Base-by-base conservation (phyloP, 2,888 invertebrate genomes). In the Microctonus aethiopoides region DNA sequence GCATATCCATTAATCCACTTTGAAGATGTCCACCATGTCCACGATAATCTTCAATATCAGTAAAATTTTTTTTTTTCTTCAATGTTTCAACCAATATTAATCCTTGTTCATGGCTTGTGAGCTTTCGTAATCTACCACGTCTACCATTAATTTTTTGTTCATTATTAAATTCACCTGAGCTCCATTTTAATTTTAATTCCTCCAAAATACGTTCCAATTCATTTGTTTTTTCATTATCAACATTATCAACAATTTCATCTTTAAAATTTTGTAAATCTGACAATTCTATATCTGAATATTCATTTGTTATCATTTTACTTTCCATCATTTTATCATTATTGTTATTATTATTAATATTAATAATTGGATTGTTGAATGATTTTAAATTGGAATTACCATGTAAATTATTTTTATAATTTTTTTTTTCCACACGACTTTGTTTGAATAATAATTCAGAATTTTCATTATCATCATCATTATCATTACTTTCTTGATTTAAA, bases 1-100 rank as follows among this genome's bases (percentile, higher is more conserved):
- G 88, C 89, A 95, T 92, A 85, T 95, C 94, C 90, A 95, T 93
- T 74, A 95, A 91, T 61, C 93, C 92, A 79, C 91, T 89, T 75
- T 90, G 89, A 73, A 89, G 91, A 78, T 93, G 91, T 72, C 89
- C 89, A 68, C 90, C 90, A 22, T 88, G 84, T 29, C 87, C 86
- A 16, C 89, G 88, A 71, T 90, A 87, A 10, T 90, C 88, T 6
- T 89, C 89, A n/a, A 67, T 65, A 24, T 52, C 67, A 10, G 83
- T 86, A 59, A 80, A 77, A 71, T 86, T 86, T 73, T 90, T 89
- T 76, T 93, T 89, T 65, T 93, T 90, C 0, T 92, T 92, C 56
- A 94, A 84, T 0, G 93, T 92, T 72, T 93, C 93, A 79, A 94
- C 86, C 57, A 94, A 87, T 74, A 94, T 87, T 73, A 93, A 89